Evolutionary conservation across 2,888 invertebrate genomes (phyloP), one percentile per base, ranked within the genome.

Genomic region (Stenodera caucasica): DNA sequence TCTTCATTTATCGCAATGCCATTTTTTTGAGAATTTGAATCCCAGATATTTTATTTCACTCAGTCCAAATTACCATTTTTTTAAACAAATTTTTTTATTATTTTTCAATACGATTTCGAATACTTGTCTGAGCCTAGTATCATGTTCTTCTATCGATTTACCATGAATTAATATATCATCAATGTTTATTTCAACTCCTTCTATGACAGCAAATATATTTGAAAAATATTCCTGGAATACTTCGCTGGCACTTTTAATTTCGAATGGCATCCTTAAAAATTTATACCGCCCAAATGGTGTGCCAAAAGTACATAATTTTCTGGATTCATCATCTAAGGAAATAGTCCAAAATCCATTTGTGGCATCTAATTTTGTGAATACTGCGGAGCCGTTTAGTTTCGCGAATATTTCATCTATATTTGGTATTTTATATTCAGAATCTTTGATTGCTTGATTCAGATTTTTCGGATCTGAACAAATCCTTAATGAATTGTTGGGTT

Each of bases 21-120:
- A n/a, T n/a, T 61, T 55, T 18, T 63, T 54, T 21, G 58, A 56
- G 49, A 71, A 65, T 30, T 58, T 64, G 51, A 68, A 67, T 21
- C 70, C 67, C 37, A 69, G 23, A 53, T 67, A 70, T 14, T 58
- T 62, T 12, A 68, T 61, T 49, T 69, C 64, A 6, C 57, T 49
- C 29, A 63, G 14, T 0, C 59, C 59, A 29, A 68, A 66, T 35
- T 65, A 57, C 32, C 69, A 70, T 65, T 72, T 70, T 18, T 64
- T 59, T 40, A 56, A 30, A 49, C 67, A 68, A 55, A 66, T 65
- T 60, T 66, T 67, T 9, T 63, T 51, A 57, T 66, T 64, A 12
- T 57, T 51, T 35, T 56, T 29, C 55, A 26, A 57, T 40, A 64
- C 65, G 21, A 56, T 53, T 62, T 66, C 52, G 8, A 69, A 58